Evolutionary conservation across 1,140 invertebrate species (phyloP), one percentile per base, ranked within the genome.

Genomic region (Proctacanthus coquilletti): DNA sequence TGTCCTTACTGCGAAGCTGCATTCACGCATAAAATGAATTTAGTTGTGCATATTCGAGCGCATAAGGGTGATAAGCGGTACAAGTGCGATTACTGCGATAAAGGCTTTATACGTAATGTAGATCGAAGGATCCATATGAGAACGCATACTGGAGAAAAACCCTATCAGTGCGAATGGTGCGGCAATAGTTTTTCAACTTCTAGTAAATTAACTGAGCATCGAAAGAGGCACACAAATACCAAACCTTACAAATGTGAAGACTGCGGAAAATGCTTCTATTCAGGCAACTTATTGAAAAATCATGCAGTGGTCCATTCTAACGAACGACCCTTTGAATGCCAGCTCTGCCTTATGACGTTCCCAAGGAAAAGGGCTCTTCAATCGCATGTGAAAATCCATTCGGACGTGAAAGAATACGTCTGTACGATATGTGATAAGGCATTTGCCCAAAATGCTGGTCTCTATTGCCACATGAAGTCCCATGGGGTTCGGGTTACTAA

Each of bases 361-460:
- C 50, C 53, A 32, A 38, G 49, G 0, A 58, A 58, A 20, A 58
- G 55, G 33, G 51, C 55, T 2, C 30, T 58, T 29, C 55, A 51
- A 2, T 51, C 54, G 10, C 55, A 58, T 41, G 55, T 53, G 30
- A 36, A 51, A 8, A 43, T 58, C 5, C 55, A 58, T 37, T 69
- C 64, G 6, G 69, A 68, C 27, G 62, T 68, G 41, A 61, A 62
- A n/a, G 66, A 67, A n/a, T 64, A 66, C 47, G 52, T 50, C 21
- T 74, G 71, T 52, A 49, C 52, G 14, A 52, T 67, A 36, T 74
- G 71, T 52, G 55, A 57, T n/a, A 53, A 63, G 21, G 46, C 65
- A 3, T 75, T 75, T 46, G 65, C 66, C 2, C 71, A 74, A 48
- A 72, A 71, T 20, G 62, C 69, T 13, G 71, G 72, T 27, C 57